Evolutionary conservation across 2,888 invertebrate genomes (phyloP).

Genomic region (Limulus polyphemus): DNA sequence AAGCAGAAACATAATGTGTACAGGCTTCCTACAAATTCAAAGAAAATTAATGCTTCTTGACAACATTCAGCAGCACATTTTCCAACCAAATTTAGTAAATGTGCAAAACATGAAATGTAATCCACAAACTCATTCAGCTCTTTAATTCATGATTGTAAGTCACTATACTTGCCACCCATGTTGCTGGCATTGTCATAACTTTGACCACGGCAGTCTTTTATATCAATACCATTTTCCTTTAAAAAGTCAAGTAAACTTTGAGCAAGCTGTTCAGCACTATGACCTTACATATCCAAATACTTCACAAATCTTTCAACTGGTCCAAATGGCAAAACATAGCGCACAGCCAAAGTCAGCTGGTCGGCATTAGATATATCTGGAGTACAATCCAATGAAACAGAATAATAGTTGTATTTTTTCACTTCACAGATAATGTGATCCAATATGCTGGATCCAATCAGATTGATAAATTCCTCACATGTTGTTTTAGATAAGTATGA

Average conservation of each 20-base stretch:
- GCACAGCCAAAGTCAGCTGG: conserved; percentile 15
- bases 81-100: background rate
- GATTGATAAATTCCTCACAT: conserved; percentile 31
- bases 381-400: conserved; percentile 18
- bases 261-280: too few relatives aligned
- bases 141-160: too few relatives aligned
- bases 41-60: background rate
- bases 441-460: conserved; percentile 18
- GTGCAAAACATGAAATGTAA: background rate
- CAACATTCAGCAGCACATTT: background rate
- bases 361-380: conserved; percentile 21
- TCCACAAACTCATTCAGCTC: background rate
- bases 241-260: too few relatives aligned
- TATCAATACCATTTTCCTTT: too few relatives aligned
- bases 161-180: too few relatives aligned
- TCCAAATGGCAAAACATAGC: conserved; percentile 4
- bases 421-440: conserved; percentile 17
- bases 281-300: background rate
- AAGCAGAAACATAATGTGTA: background rate
- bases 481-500: conserved; percentile 30
- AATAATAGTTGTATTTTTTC: background rate
- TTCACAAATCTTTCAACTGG: conserved; percentile 6
- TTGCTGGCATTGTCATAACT: too few relatives aligned
- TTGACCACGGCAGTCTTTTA: conserved; percentile 6
- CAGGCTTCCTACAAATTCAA: background rate